Base-by-base conservation (phyloP, 1,140 invertebrate genomes). In the Lineus longissimus region DNA sequence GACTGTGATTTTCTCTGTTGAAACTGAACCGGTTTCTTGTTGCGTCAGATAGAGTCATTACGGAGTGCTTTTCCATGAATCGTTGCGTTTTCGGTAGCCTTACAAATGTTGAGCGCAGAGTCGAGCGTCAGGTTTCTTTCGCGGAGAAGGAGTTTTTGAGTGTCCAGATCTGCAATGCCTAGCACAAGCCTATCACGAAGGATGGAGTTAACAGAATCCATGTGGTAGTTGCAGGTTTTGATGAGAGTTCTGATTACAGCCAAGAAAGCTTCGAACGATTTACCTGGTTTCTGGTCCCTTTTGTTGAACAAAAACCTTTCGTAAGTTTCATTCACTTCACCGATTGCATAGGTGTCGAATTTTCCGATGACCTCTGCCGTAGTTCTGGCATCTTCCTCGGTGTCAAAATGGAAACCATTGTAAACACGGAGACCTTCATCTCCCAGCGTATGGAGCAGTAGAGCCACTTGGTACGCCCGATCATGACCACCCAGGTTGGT, bases 191-290 rank as follows among this genome's bases (percentile, higher is more conserved):
- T 6, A n/a, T 51, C 47, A 51, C 47, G 47, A 27, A 51, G 47
- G n/a, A 51, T 51, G n/a, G 47, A 51, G n/a, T 51, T 27, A n/a
- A 51, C n/a, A n/a, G 6, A 7, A 4, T 51, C 47, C 9, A n/a
- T 27, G 25, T 51, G 47, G n/a, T 51, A 51, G 47, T 51, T 51
- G n/a, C 47, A 51, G 19, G 47, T 51, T 51, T 57, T 57, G 6
- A 51, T 51, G 19, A 51, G 33, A 7, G 33, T 36, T n/a, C 47
- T 19, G 25, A 51, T 51, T 51, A n/a, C 47, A 4, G 47, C n/a
- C n/a, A 51, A n/a, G n/a, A 51, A 51, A 19, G 25, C 47, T n/a
- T 51, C 47, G n/a, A 51, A 7, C 6, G 6, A 7, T n/a, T 51
- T n/a, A n/a, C 25, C 47, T 19, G 4, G 6, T 9, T 4, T 19